Percentiles rank a stretch among this genome's conserved stretches.
phyloP scores from a whole-genome alignment of 2,797 vertebrate species.

The Rhabdophis nuchalis region DNA sequence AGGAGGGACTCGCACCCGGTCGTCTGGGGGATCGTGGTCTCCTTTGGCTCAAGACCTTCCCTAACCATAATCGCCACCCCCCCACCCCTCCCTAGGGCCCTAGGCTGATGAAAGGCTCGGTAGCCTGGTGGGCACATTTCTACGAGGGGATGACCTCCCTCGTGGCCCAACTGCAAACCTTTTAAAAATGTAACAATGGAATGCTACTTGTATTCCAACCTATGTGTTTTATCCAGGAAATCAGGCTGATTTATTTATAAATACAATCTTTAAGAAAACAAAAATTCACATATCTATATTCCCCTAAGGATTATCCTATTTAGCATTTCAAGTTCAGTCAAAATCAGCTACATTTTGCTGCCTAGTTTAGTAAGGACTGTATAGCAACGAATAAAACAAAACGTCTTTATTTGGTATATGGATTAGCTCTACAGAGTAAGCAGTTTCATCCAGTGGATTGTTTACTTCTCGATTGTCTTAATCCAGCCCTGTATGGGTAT shows the following conservation, averaged over 20 bases:
- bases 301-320: not conserved
- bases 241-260: not conserved
- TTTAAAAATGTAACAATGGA: not conserved
- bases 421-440: not conserved
- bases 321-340: not conserved
- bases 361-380: not conserved
- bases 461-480: not conserved
- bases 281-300: not conserved
- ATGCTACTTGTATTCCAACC: not conserved
- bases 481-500: not conserved
- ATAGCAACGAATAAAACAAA: not conserved
- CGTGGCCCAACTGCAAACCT: too few relatives aligned
- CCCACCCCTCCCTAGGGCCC: too few relatives aligned
- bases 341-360: not conserved
- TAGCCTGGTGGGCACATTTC: too few relatives aligned
- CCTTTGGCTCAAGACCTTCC: too few relatives aligned
- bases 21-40: too few relatives aligned
- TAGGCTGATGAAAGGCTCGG: too few relatives aligned
- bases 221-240: not conserved
- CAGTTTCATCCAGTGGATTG: not conserved
- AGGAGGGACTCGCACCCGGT: too few relatives aligned
- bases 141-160: too few relatives aligned
- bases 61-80: too few relatives aligned
- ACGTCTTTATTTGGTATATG: not conserved
- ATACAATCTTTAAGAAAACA: not conserved